phyloP scores from a whole-genome alignment of 2,797 vertebrate genomes.

The Arremon aurantiirostris region DNA sequence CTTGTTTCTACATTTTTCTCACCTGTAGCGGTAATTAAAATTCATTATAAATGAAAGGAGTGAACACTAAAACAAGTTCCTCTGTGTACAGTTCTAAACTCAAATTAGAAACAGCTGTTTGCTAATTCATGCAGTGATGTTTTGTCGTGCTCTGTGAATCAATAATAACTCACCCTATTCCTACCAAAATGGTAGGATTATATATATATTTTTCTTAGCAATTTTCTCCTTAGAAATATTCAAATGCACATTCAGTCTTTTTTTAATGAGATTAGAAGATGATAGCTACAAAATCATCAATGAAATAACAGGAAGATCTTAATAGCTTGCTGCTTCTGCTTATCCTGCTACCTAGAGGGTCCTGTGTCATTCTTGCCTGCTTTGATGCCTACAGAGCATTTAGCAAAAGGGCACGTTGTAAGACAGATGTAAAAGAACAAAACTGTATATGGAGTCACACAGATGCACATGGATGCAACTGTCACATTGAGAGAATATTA shows the following conservation, averaged over 20 bases:
- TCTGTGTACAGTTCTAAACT: constrained; percentile 86
- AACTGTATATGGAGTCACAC: background rate
- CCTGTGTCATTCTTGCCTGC: background rate
- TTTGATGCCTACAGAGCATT: background rate
- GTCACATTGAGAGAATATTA: background rate
- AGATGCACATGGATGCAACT: background rate
- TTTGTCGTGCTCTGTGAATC: constrained; percentile 84
- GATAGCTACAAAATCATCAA: background rate
- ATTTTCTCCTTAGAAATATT: constrained; percentile 36
- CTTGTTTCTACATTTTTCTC: constrained; percentile 88
- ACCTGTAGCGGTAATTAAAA: constrained; percentile 89
- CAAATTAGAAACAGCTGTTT: constrained; percentile 96
- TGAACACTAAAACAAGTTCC: constrained; percentile 87
- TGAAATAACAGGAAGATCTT: background rate
- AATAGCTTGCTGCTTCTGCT: background rate
- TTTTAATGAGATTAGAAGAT: background rate
- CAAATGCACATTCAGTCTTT: background rate
- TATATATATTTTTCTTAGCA: constrained; percentile 47
- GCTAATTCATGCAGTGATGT: constrained; percentile 87
- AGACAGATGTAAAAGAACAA: background rate
- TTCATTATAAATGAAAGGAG: constrained; percentile 87
- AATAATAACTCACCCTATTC: constrained; percentile 80
- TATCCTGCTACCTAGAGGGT: background rate
- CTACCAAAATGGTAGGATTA: constrained; percentile 72
- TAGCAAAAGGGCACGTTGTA: background rate